Evolutionary conservation across 1,140 invertebrate species (phyloP).

Genomic region (Scaptomyza graminum): DNA sequence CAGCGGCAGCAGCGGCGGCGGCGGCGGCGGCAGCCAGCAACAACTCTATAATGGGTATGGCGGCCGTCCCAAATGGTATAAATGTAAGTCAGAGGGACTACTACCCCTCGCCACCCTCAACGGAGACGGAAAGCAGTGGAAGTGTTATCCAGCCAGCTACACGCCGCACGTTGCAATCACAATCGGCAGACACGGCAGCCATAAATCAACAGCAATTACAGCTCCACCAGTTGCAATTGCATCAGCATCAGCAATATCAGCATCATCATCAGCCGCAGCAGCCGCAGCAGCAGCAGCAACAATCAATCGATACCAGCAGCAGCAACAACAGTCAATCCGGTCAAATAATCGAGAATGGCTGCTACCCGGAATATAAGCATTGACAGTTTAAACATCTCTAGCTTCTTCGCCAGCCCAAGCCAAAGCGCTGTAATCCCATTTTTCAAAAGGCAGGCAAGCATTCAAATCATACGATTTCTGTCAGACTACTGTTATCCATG

Average conservation of each 20-base stretch:
- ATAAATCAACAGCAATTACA: constrained; percentile 59
- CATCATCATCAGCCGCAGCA: constrained; percentile 60
- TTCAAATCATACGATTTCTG: constrained; percentile 10
- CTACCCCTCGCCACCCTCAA: constrained; percentile 84
- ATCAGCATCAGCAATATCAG: constrained; percentile 54
- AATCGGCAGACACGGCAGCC: constrained; percentile 58
- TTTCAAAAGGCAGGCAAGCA: constrained; percentile 34
- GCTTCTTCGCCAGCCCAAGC: constrained; percentile 26
- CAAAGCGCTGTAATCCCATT: constrained; percentile 9
- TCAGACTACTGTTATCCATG: constrained; percentile 1
- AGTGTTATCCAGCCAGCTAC: constrained; percentile 82
- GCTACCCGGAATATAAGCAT: constrained; percentile 85
- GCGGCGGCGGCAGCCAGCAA: constrained; percentile 64
- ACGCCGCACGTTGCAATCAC: constrained; percentile 71
- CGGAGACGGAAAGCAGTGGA: constrained; percentile 84
- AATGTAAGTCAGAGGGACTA: constrained; percentile 84
- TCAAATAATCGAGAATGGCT: constrained; percentile 84
- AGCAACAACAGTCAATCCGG: constrained; percentile 84
- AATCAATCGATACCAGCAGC: constrained; percentile 82
- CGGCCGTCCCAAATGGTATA: constrained; percentile 82
- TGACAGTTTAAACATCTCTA: constrained; percentile 83
- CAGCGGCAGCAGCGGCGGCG: constrained; percentile 63
- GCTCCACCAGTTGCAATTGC: constrained; percentile 40
- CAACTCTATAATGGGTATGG: constrained; percentile 81
- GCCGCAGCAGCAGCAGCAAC: constrained; percentile 69